Conservation (phyloP, 2,888 invertebrate species). For the Nymphalis polychloros region DNA sequence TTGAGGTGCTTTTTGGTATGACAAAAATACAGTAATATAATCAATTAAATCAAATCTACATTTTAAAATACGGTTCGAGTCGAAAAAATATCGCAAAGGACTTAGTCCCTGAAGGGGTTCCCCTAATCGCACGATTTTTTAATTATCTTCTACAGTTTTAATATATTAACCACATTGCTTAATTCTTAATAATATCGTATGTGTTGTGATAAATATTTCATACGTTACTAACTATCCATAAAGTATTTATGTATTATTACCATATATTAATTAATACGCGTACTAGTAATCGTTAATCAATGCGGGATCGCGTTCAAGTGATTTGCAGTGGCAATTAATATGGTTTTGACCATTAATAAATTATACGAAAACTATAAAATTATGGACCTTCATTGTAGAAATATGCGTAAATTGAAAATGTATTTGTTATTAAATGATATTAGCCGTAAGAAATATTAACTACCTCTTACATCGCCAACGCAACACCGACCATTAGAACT, state of each 20-base stretch:
- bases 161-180: too few relatives aligned
- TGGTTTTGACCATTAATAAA: slow-evolving; percentile 3
- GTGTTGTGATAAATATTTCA: not conserved
- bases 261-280: slow-evolving; percentile 4
- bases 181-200: too few relatives aligned
- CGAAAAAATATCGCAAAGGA: too few relatives aligned
- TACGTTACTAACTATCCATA: not conserved
- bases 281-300: slow-evolving; percentile 27
- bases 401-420: not conserved
- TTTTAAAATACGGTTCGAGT: too few relatives aligned
- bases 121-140: too few relatives aligned
- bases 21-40: too few relatives aligned
- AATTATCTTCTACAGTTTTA: too few relatives aligned
- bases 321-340: slow-evolving; percentile 5
- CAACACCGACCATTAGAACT: not conserved
- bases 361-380: not conserved
- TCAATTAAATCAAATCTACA: too few relatives aligned
- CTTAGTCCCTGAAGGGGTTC: too few relatives aligned
- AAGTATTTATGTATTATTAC: slow-evolving; percentile 8
- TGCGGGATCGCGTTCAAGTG: slow-evolving; percentile 10
- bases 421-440: too few relatives aligned
- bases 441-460: too few relatives aligned
- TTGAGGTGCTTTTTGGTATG: too few relatives aligned
- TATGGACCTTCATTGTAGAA: not conserved
- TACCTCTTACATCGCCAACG: not conserved